These are phyloP conservation scores for Podargus strigoides DNA, from an alignment of 2,797 vertebrate genomes.

Conservation along the genomic window DNA sequence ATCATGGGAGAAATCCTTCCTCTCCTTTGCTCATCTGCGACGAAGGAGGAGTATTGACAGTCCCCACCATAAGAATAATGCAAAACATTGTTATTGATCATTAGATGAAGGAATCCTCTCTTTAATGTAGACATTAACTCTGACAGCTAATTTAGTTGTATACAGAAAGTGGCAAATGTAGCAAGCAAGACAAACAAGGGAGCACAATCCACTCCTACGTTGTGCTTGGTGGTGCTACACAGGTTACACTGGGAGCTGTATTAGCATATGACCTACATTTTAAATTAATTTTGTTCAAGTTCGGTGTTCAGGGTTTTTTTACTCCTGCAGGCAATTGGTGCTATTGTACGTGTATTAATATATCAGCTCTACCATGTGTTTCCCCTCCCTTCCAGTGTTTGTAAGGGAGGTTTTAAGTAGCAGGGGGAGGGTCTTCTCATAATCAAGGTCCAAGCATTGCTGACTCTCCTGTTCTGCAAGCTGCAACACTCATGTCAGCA, in stretches of 20 bases:
- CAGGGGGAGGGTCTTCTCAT: slow-evolving; percentile 33
- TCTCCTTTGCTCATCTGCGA: background rate
- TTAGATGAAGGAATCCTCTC: background rate
- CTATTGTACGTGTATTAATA: slow-evolving; percentile 50
- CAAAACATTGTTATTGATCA: background rate
- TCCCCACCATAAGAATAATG: background rate
- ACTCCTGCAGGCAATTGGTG: slow-evolving; percentile 40
- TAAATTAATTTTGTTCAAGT: slow-evolving; percentile 58
- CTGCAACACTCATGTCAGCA: slow-evolving; percentile 34
- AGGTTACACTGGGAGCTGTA: slow-evolving; percentile 27
- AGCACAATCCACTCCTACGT: background rate
- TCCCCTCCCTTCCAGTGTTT: slow-evolving; percentile 50
- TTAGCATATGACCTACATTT: slow-evolving; percentile 68
- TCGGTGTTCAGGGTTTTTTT: slow-evolving; percentile 24
- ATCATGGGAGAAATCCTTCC: background rate
- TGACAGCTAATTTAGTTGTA: background rate
- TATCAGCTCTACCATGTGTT: slow-evolving; percentile 39
- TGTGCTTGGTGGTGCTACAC: background rate
- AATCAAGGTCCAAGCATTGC: slow-evolving; percentile 56
- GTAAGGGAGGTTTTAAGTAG: slow-evolving; percentile 22
- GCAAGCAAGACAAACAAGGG: background rate
- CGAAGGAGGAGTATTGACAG: background rate
- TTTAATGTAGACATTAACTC: background rate
- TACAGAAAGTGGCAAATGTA: background rate
- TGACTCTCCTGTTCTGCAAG: slow-evolving; percentile 23